Conservation (phyloP, 92 coral and sea anemone genomes). For the Parazoanthus swiftii region DNA sequence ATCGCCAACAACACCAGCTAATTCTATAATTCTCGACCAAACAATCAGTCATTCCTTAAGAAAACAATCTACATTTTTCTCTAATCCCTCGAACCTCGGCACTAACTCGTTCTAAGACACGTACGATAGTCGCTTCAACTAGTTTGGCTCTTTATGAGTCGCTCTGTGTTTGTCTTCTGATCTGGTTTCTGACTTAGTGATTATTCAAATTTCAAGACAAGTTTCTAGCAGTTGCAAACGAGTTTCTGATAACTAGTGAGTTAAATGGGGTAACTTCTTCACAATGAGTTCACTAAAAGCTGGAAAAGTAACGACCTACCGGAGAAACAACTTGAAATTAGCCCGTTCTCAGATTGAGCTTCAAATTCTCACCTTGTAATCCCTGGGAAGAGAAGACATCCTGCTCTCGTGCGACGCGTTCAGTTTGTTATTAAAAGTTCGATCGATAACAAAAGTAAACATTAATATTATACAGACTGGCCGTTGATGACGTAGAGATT, state of each 20-base stretch:
- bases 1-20: neutral
- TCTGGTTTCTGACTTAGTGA: neutral
- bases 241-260: neutral
- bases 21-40: neutral
- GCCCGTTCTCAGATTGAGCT: neutral
- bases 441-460: conserved; percentile 25
- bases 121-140: neutral
- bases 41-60: neutral
- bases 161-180: neutral
- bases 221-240: neutral
- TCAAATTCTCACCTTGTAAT: conserved; percentile 20
- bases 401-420: neutral
- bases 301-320: neutral
- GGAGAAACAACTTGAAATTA: neutral
- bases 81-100: neutral
- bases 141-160: neutral
- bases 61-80: neutral
- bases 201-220: neutral
- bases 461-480: neutral
- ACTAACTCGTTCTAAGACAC: neutral
- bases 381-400: conserved; percentile 29
- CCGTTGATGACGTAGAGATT: conserved; percentile 8
- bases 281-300: neutral
- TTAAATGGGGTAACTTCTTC: neutral
- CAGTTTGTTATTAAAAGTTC: conserved; percentile 11